phyloP scores from a whole-genome alignment of 2,888 invertebrate genomes.

The Rapana venosa region DNA sequence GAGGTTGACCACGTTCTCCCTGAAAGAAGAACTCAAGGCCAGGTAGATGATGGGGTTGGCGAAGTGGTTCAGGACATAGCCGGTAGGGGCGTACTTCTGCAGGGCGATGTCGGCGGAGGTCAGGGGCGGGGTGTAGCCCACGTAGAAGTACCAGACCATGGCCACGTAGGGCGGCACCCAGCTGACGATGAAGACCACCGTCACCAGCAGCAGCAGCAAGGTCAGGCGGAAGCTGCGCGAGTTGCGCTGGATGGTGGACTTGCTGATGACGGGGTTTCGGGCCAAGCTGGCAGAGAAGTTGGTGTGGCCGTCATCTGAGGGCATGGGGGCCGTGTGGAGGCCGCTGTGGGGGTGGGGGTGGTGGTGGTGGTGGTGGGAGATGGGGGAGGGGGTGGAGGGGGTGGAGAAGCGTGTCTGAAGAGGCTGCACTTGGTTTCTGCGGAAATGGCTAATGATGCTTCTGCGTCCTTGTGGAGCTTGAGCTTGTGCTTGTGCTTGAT shows the following conservation, averaged over 20 bases:
- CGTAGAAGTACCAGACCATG: slow-evolving; percentile 45
- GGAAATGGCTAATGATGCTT: not conserved
- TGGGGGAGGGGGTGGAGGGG: not conserved
- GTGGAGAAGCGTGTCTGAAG: not conserved
- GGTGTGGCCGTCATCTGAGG: not conserved
- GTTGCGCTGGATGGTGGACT: not conserved
- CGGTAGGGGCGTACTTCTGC: slow-evolving; percentile 37
- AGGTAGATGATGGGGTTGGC: slow-evolving; percentile 46
- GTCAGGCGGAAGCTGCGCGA: slow-evolving; percentile 41
- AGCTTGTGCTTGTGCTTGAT: too few relatives aligned
- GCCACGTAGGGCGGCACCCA: slow-evolving; percentile 48
- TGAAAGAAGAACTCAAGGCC: slow-evolving; percentile 38
- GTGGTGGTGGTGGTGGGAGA: not conserved
- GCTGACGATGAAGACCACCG: slow-evolving; percentile 44
- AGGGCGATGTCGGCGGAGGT: slow-evolving; percentile 23
- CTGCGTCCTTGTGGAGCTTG: not conserved
- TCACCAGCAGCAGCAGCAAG: slow-evolving; percentile 43
- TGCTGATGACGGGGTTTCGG: not conserved
- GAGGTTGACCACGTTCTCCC: not conserved
- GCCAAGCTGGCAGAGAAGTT: not conserved
- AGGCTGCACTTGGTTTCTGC: not conserved
- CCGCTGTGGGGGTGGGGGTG: not conserved
- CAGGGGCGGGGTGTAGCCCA: slow-evolving; percentile 37
- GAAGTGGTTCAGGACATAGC: slow-evolving; percentile 47
- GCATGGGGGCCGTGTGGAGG: not conserved